Base-by-base conservation (phyloP, 2,888 invertebrate species). In the Agriopis aurantiaria region DNA sequence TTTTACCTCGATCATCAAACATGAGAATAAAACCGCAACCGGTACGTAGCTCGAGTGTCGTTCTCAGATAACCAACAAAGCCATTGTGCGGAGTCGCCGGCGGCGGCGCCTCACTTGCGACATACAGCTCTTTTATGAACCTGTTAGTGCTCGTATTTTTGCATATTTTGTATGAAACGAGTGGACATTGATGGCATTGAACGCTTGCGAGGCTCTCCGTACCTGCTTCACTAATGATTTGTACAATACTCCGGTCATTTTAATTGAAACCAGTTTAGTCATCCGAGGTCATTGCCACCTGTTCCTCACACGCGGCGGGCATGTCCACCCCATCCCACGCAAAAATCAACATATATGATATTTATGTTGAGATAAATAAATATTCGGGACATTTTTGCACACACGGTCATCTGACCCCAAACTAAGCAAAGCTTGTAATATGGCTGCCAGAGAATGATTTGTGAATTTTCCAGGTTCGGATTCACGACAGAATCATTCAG, bases 21-120 rank as follows among this genome's bases (percentile, higher is more conserved):
- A 48, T 48, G 10, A n/a, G 12, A 48, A 48, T 48, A 48, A 48
- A 48, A 12, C 10, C 43, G 40, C 52, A 45, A 60, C 40, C 53
- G 45, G 53, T 43, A 61, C 60, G 67, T 61, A 68, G 55, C 67
- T 49, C 49, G 60, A 61, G 55, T 33, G 61, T 17, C 14, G 46
- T 46, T 46, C 46, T 46, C 46, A 43, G 61, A 49, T 67, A 61
- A 62, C 67, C 60, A 57, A 63, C 68, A 58, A 61, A 61, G 63
- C 52, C 58, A 58, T 68, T 68, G 68, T 68, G 57, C 46, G 43
- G 43, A 8, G 17, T 59, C 58, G 0, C 17, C 51, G 51, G 52
- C 52, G 10, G 33, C 55, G 67, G 60, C 67, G 61, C 53, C 65
- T 0, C 48, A 48, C 53, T 70, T 65, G 70, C 66, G 62, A 67